Conservation (phyloP, 2,888 invertebrate species). For the Heliconius charithonia region DNA sequence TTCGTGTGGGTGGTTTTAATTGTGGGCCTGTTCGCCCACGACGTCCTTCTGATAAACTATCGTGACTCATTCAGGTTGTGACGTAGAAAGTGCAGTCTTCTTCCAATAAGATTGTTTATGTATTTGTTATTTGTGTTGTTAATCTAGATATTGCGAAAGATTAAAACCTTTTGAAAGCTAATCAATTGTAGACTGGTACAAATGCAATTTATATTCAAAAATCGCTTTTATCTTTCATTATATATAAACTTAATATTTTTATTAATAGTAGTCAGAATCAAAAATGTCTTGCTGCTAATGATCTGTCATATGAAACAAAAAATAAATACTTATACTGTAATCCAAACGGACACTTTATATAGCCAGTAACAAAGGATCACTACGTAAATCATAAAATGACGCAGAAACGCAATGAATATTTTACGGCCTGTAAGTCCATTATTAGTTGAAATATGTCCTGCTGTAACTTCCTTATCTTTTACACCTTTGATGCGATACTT, state of each 20-base stretch:
- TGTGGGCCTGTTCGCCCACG: conserved; percentile 52
- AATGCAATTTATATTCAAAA: background rate
- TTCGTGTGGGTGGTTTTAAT: conserved; percentile 50
- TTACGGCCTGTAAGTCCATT: conserved; percentile 40
- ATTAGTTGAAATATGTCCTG: conserved; percentile 40
- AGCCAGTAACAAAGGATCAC: conserved; percentile 20
- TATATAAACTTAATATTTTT: background rate
- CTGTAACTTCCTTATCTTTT: conserved; percentile 42
- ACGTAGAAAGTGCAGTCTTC: conserved; percentile 48
- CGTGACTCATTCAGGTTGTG: conserved; percentile 50
- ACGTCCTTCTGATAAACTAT: conserved; percentile 47
- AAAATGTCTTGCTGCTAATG: too few relatives aligned
- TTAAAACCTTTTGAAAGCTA: conserved; percentile 18
- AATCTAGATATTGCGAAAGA: conserved; percentile 18
- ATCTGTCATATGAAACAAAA: too few relatives aligned
- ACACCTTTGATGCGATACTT: conserved; percentile 35
- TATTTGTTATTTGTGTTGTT: conserved; percentile 18
- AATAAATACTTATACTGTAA: background rate
- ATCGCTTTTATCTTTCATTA: background rate
- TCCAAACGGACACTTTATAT: background rate
- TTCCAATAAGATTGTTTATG: conserved; percentile 30
- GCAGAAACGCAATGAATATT: conserved; percentile 44
- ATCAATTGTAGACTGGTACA: background rate
- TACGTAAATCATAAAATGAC: conserved; percentile 37
- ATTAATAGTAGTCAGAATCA: too few relatives aligned